Evolutionary conservation across 2,113 vertebrate genomes (phyloP).

Genomic region (Felis chaus): DNA sequence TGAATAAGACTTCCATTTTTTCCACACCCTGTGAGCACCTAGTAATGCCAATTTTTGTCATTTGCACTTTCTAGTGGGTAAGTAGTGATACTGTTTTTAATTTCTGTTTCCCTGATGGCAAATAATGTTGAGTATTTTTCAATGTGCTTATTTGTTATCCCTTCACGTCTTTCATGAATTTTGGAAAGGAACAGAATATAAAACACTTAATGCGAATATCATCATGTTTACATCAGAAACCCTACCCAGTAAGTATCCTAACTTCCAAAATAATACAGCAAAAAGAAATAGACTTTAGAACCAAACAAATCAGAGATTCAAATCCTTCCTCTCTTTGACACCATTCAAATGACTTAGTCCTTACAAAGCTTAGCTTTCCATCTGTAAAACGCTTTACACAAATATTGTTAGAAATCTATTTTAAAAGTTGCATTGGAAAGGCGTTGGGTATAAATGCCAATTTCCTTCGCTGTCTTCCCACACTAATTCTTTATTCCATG

Average conservation of each 20-base stretch:
- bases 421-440: background rate
- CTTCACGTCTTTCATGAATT: background rate
- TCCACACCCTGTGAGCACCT: background rate
- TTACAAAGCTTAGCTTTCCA: background rate
- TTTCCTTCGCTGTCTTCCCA: background rate
- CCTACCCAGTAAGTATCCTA: background rate
- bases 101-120: background rate
- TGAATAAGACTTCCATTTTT: background rate
- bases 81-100: background rate
- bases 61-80: background rate
- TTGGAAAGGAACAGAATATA: background rate
- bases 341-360: background rate
- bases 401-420: background rate
- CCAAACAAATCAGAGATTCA: background rate
- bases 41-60: background rate
- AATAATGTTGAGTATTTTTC: background rate
- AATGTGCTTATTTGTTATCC: background rate
- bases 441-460: background rate
- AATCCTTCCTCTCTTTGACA: background rate
- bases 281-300: background rate
- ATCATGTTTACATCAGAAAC: background rate
- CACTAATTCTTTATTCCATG: background rate
- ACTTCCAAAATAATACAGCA: background rate
- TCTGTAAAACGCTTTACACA: background rate
- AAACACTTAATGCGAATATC: background rate